Evolutionary conservation across 2,797 vertebrate genomes (phyloP).

Genomic region (Lepus townsendii): DNA sequence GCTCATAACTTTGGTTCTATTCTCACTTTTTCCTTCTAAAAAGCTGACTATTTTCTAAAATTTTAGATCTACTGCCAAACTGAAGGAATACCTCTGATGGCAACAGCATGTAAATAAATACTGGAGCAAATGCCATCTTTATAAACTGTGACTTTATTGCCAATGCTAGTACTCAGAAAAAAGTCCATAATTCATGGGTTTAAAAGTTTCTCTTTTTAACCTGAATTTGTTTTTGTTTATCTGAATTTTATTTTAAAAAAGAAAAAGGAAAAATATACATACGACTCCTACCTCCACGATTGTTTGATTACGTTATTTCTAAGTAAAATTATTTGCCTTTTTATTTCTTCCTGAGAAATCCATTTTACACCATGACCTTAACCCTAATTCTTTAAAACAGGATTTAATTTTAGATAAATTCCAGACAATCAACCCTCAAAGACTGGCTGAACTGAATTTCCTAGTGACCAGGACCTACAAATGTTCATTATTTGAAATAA

Average conservation of each 20-base stretch:
- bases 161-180: not conserved
- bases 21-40: not conserved
- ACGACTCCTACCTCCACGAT: not conserved
- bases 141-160: not conserved
- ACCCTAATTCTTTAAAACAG: not conserved
- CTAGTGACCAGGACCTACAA: not conserved
- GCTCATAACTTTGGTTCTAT: not conserved
- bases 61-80: not conserved
- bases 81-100: not conserved
- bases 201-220: conserved; percentile 41
- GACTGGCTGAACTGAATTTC: conserved; percentile 20
- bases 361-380: conserved; percentile 30
- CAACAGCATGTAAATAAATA: not conserved
- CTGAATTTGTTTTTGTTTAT: conserved; percentile 26
- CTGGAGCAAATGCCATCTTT: not conserved
- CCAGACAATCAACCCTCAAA: not conserved
- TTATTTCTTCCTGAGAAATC: conserved; percentile 32
- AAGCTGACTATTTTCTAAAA: not conserved
- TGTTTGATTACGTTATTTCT: not conserved
- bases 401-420: conserved; percentile 40
- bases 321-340: conserved; percentile 8
- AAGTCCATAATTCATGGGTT: not conserved
- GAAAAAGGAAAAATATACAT: not conserved
- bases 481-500: conserved; percentile 8
- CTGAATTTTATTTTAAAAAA: conserved; percentile 13